Percentiles rank a stretch among this genome's conserved stretches.
Conservation (phyloP, 2,888 invertebrate species). For the Dasypogon diadema region DNA sequence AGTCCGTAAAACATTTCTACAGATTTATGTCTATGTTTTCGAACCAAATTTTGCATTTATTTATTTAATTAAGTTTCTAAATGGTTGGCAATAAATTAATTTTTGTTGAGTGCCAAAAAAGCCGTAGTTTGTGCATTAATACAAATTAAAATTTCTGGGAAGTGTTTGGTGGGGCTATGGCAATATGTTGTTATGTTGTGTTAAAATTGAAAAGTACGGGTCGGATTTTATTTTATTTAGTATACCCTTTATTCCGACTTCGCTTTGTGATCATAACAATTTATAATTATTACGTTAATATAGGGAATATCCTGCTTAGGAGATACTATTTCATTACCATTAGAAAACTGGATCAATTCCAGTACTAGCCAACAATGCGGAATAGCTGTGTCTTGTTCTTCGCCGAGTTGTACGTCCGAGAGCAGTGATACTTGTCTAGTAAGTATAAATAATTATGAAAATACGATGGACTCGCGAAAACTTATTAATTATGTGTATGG, state of each 20-base stretch:
- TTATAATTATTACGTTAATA: background rate
- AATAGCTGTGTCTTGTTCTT: background rate
- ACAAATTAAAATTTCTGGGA: no score
- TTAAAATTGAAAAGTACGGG: background rate
- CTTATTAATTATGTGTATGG: background rate
- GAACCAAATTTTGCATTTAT: background rate
- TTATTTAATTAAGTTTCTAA: background rate
- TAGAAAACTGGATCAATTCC: background rate
- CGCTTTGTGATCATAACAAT: background rate
- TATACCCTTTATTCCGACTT: background rate
- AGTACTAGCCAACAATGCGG: background rate
- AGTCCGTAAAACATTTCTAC: background rate
- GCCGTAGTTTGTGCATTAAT: no score
- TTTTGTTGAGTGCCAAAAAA: background rate
- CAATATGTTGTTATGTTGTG: background rate
- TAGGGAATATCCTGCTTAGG: slow-evolving; percentile 5
- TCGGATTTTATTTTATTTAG: no score
- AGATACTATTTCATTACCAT: slow-evolving; percentile 7
- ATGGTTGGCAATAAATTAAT: background rate
- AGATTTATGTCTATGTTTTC: no score
- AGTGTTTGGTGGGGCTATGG: background rate
- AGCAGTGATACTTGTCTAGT: background rate
- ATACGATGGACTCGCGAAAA: background rate
- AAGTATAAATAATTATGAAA: background rate
- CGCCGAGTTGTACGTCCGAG: background rate